phyloP scores from a whole-genome alignment of 2,113 vertebrate species.

The Oncorhynchus tshawytscha region DNA sequence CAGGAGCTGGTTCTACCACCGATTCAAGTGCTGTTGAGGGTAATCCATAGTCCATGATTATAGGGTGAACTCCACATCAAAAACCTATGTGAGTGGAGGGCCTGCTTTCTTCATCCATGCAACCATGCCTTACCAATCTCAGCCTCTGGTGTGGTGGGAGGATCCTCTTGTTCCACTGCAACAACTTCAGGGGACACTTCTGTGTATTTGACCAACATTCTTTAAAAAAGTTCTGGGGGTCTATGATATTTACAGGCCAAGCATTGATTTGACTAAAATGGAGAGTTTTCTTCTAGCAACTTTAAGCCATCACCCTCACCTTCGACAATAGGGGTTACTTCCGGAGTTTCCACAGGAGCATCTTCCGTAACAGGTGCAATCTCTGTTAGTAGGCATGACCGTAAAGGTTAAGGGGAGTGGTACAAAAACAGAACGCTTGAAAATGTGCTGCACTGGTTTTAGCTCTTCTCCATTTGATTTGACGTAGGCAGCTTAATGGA shows the following conservation, averaged over 20 bases:
- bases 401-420: neutral
- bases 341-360: neutral
- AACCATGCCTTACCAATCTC: conserved; percentile 3
- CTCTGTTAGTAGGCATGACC: neutral
- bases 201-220: neutral
- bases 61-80: neutral
- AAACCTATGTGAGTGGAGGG: neutral
- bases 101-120: conserved; percentile 23
- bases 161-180: neutral
- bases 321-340: neutral
- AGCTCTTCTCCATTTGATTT: neutral
- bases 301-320: neutral
- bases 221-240: neutral
- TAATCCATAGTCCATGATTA: conserved; percentile 12
- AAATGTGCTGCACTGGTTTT: neutral
- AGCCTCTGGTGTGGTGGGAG: neutral
- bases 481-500: neutral
- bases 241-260: neutral
- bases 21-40: conserved; percentile 3
- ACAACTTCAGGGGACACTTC: neutral
- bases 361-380: neutral
- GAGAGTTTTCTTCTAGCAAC: neutral
- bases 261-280: neutral
- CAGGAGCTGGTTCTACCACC: conserved; percentile 21
- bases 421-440: neutral